Conservation (phyloP, 2,797 vertebrate genomes). For the Novumbra hubbsi region DNA sequence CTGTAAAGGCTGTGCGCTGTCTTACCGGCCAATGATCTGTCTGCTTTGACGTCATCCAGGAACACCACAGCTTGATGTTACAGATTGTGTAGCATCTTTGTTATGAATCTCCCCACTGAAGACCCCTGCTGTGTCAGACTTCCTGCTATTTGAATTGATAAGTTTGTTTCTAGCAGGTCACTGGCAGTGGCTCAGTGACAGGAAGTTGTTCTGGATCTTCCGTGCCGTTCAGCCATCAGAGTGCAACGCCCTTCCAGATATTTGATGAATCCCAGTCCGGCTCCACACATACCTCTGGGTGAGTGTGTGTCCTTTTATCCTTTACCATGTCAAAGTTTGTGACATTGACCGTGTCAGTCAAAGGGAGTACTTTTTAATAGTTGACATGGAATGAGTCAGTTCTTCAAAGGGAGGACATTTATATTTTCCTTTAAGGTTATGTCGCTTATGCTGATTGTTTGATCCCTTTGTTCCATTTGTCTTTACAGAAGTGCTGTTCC, state of each 20-base stretch:
- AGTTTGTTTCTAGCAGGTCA: not conserved
- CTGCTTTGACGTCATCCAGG: not conserved
- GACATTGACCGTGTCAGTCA: no score
- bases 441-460: not conserved
- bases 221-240: not conserved
- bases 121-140: not conserved
- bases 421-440: no score
- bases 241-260: conserved; percentile 26
- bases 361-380: no score
- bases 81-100: not conserved
- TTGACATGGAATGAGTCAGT: no score
- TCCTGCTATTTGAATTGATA: not conserved
- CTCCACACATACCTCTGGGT: conserved; percentile 36
- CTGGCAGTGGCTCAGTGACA: not conserved
- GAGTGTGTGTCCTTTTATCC: conserved; percentile 1
- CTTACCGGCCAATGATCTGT: not conserved
- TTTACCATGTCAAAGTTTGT: not conserved
- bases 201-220: not conserved
- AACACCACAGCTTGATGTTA: not conserved
- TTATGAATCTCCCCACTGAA: not conserved
- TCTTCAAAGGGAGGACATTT: no score
- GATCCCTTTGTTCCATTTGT: not conserved
- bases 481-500: not conserved
- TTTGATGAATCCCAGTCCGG: conserved; percentile 31
- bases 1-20: not conserved